A percentile compares a stretch with the other conserved stretches of the same genome.
phyloP scores from a whole-genome alignment of 2,113 vertebrate genomes.

The Panthera tigris region DNA sequence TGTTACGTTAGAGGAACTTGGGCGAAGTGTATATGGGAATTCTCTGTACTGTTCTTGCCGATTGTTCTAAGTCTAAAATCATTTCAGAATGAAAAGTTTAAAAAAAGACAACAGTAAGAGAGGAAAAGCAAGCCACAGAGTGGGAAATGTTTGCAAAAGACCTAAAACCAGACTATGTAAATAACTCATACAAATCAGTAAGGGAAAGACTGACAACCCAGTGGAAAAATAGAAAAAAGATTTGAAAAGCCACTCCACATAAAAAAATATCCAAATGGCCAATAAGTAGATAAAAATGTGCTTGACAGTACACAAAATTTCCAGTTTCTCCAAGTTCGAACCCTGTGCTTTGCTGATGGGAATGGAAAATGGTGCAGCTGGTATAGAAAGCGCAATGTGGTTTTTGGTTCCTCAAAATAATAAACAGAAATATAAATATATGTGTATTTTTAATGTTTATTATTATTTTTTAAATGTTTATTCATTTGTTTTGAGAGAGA shows the following conservation, averaged over 20 bases:
- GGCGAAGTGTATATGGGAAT: background rate
- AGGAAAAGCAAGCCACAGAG: background rate
- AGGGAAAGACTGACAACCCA: background rate
- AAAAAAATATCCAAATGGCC: background rate
- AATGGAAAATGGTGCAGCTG: background rate
- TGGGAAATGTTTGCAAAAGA: background rate
- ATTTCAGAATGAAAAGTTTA: slow-evolving; percentile 16
- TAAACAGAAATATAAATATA: background rate
- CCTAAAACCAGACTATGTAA: background rate
- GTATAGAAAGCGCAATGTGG: background rate
- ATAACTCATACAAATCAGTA: background rate
- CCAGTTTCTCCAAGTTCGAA: background rate
- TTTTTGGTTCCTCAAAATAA: background rate
- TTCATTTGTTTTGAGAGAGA: too few species aligned
- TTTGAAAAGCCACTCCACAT: background rate
- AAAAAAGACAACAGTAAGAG: background rate
- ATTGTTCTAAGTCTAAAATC: background rate
- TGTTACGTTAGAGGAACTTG: background rate
- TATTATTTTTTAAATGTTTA: too few species aligned
- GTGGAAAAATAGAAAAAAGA: background rate
- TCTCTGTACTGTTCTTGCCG: background rate
- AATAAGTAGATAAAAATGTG: background rate
- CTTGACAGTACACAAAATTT: background rate
- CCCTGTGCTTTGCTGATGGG: background rate
- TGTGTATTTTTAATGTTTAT: too few species aligned